Conservation (phyloP, 2,797 vertebrate species). For the Hyperoplus immaculatus region DNA sequence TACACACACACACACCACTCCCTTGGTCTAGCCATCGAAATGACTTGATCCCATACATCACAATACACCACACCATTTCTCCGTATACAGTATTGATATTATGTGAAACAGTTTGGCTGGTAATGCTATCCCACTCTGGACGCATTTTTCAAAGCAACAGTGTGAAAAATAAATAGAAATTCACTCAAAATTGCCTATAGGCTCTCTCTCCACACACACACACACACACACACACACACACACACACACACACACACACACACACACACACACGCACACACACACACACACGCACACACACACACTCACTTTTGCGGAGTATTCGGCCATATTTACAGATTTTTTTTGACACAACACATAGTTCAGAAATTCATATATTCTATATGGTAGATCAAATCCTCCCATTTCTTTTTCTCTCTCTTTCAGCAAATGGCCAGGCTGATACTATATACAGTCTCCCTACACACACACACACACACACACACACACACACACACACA, state of each 20-base stretch:
- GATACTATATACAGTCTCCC: slow-evolving; percentile 75
- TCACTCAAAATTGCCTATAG: slow-evolving; percentile 30
- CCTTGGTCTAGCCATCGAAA: slow-evolving; percentile 53
- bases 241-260: slow-evolving; percentile 37
- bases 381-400: slow-evolving; percentile 43
- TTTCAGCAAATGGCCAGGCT: slow-evolving; percentile 27
- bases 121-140: slow-evolving; percentile 38
- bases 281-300: slow-evolving; percentile 34
- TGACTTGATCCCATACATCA: slow-evolving; percentile 68
- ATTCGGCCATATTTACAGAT: slow-evolving; percentile 33
- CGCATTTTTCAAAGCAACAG: slow-evolving; percentile 44
- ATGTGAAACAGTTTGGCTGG: slow-evolving; percentile 53
- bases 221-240: slow-evolving; percentile 39
- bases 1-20: background rate
- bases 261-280: slow-evolving; percentile 42
- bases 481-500: no score
- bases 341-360: slow-evolving; percentile 10
- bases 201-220: slow-evolving; percentile 30
- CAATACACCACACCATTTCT: slow-evolving; percentile 58
- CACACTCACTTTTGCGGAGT: slow-evolving; percentile 3
- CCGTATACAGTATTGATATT: slow-evolving; percentile 49
- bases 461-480: slow-evolving; percentile 59
- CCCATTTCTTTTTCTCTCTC: slow-evolving; percentile 46
- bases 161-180: slow-evolving; percentile 36
- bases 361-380: background rate